Base-by-base conservation (phyloP, 2,113 vertebrate genomes). In the Narcine bancroftii region DNA sequence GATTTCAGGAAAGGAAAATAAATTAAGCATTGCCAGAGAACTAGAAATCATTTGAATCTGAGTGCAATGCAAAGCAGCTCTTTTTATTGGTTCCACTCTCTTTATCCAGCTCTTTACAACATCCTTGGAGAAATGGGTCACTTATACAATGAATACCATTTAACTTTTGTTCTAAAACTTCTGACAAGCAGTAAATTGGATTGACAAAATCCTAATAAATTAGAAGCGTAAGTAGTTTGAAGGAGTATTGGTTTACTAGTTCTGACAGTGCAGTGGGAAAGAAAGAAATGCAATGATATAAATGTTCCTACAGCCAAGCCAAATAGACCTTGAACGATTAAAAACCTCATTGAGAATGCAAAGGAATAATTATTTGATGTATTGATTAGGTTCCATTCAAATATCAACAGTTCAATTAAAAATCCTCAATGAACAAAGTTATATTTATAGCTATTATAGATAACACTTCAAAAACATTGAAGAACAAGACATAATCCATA, bases 121-220 rank as follows among this genome's bases (percentile, higher is more conserved):
- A 87, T 6, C 81, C 33, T 7, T 7, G 60, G 50, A 87, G 36
- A 63, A 21, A 87, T 87, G 53, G 33, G 53, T 33, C 17, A 60
- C 36, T 87, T 87, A 87, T 87, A 87, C 81, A 87, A 87, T 60
- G 53, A 60, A 29, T 11, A 50, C 53, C 24, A 60, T 24, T 60
- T 60, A n/a, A 60, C 53, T 36, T 33, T n/a, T n/a, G 26, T 24
- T 81, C 36, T 7, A 47, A 79, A 50, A 79, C 42, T 53, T 81
- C 77, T 87, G 81, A 87, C n/a, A 87, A 87, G 81, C 81, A 60
- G 81, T 60, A 60, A 87, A 87, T 2, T 60, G 53, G 56, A 87
- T 87, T 50, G 81, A 36, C 53, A 63, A n/a, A 63, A 87, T 63
- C n/a, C 33, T 60, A 53, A 60, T 87, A 36, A 63, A 60, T 87